A percentile compares a stretch with the other conserved stretches of the same genome.
Conservation (phyloP, 2,888 invertebrate genomes). For the Nomada flava region DNA sequence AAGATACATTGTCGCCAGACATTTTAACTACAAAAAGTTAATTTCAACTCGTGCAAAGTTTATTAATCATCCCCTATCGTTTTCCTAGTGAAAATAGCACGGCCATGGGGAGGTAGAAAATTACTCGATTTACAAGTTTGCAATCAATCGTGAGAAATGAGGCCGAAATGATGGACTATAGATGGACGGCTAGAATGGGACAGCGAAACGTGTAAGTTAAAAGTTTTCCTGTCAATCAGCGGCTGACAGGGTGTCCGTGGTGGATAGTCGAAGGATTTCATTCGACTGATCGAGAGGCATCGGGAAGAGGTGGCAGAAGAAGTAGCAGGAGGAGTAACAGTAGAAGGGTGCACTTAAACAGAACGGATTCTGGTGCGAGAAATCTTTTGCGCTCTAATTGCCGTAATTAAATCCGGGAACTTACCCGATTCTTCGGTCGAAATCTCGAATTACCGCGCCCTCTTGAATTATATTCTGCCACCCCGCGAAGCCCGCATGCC, state of each 20-base stretch:
- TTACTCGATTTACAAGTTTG: background rate
- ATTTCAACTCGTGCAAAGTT: too few species aligned
- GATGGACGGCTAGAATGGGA: conserved; percentile 1
- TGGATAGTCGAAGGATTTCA: conserved; percentile 75
- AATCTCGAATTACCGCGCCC: conserved; percentile 62
- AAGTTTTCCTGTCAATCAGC: conserved; percentile 80
- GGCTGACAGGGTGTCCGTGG: conserved; percentile 67
- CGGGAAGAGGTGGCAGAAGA: conserved; percentile 44
- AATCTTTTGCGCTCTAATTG: conserved; percentile 80
- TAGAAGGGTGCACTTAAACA: conserved; percentile 36
- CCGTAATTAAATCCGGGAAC: conserved; percentile 81
- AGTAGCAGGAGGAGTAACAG: conserved; percentile 1
- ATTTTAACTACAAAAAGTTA: too few species aligned
- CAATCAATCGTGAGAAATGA: background rate
- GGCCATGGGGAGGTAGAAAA: background rate
- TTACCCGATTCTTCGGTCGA: conserved; percentile 75
- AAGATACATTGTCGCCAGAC: too few species aligned
- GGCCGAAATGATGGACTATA: conserved; percentile 6
- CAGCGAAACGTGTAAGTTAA: conserved; percentile 44
- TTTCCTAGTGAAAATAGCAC: background rate
- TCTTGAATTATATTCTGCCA: conserved; percentile 65
- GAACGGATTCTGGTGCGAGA: conserved; percentile 58
- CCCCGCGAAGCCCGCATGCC: conserved; percentile 37
- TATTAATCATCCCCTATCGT: background rate
- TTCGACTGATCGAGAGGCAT: conserved; percentile 76